Evolutionary conservation across 2,888 invertebrate species (phyloP).

Genomic region (Mythimna lalbum): DNA sequence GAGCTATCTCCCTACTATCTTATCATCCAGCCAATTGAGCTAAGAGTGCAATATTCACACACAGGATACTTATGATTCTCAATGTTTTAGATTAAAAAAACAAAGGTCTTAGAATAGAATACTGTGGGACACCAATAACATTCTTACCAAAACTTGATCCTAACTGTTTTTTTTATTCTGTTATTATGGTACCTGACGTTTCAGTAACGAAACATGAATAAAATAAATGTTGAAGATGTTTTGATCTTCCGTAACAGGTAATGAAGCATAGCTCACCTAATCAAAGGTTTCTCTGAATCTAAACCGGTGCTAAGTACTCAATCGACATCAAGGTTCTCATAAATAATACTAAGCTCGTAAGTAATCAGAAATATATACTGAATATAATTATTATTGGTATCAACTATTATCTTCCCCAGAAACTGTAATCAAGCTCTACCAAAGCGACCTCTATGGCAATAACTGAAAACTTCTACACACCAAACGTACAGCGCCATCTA

Average conservation of each 20-base stretch:
- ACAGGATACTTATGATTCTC: too few species aligned
- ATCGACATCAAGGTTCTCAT: too few species aligned
- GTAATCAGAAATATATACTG: not conserved
- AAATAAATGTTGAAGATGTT: not conserved
- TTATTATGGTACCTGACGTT: not conserved
- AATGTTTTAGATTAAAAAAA: not conserved
- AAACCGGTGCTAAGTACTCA: not conserved
- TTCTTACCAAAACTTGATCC: not conserved
- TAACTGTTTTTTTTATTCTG: not conserved
- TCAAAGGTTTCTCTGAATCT: slow-evolving; percentile 10
- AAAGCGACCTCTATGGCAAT: slow-evolving; percentile 37
- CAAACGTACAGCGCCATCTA: slow-evolving; percentile 50
- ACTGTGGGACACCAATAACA: slow-evolving; percentile 4
- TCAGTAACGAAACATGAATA: not conserved
- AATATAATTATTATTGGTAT: not conserved
- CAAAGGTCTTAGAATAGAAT: slow-evolving; percentile 4
- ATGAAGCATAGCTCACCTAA: not conserved
- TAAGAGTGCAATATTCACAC: not conserved
- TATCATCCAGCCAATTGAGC: not conserved
- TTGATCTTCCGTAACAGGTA: not conserved
- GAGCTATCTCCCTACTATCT: not conserved
- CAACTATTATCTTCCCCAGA: not conserved
- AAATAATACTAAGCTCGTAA: too few species aligned
- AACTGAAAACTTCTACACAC: slow-evolving; percentile 20
- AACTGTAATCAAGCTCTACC: not conserved